Base-by-base conservation (phyloP, 2,888 invertebrate genomes). In the Cryptophagus acutangulus region DNA sequence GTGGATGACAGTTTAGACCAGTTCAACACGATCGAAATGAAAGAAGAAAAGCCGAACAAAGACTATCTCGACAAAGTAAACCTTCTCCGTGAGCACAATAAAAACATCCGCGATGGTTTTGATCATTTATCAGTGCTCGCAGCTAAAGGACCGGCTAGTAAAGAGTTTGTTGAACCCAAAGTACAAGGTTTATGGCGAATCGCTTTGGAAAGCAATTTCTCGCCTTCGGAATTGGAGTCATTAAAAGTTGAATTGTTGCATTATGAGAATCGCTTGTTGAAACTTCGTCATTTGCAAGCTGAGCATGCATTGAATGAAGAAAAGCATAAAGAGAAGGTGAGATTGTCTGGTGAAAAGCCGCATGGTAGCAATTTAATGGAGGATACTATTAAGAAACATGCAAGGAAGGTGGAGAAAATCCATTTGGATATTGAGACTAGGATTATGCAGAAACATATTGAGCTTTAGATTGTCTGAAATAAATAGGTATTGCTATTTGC, bases 151-250 rank as follows among this genome's bases (percentile, higher is more conserved):
- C 87, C 88, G 0, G 79, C 82, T 41, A 86, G 84, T 58, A 82
- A 81, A 62, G 91, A 91, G 61, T 95, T 95, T 63, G 78, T 88
- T 29, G 94, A 95, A 61, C 88, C 90, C 0, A 87, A 90, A 71
- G 93, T 94, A 1, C 86, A 89, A 65, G 85, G 84, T 1, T 70
- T 95, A 17, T 95, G 94, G 94, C 80, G 79, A 53, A 72, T 87
- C 41, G 94, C 93, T 2, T 65, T 82, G 12, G 77, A 83, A 37
- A 80, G 82, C 8, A 85, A 90, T 65, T 94, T 95, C 67, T 79
- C 83, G 14, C 74, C 79, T 1, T 82, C 84, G 43, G 93, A 94
- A 69, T 72, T 94, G 8, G 80, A 81, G 40, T 91, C 91, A 0
- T 73, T 95, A 31, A 85, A 85, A 83, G 78, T 82, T 41, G 94